Evolutionary conservation across 2,113 vertebrate genomes (phyloP), one percentile per base, ranked within the genome.

Genomic region (Pogonocichla stellata): DNA sequence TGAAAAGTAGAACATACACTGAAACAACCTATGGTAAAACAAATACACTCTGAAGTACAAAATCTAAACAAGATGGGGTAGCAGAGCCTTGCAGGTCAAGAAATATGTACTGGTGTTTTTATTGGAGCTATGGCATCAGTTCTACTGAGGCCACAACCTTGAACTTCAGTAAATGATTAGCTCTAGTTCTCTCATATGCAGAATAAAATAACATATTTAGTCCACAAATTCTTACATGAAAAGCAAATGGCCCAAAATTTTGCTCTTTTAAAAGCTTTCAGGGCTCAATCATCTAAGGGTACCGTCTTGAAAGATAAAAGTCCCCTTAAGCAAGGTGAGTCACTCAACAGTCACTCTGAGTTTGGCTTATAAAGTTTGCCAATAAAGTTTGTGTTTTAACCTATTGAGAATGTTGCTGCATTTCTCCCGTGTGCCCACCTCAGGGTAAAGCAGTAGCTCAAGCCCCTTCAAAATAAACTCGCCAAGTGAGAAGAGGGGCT

Each of bases 371-470:
- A 19, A 58, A 81, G 18, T 40, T 58, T 40, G 36, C 43, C 43
- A 81, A 18, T 19, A 4, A 40, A 81, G 29, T 34, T 15, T 50
- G 34, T 3, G 19, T 50, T 70, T 60, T 50, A 58, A 50, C 18
- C 19, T 28, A 19, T 24, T 42, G 14, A 60, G 24, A 23, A 42
- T 7, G 8, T 28, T 42, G 18, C 11, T 42, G 19, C 29, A 23
- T 40, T 70, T 70, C 24, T 70, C 24, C 29, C 0, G 0, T 28
- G 29, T 6, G 4, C 5, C 54, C 19, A 24, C 12, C 24, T 70
- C 19, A n/a, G 29, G 29, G 14, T 47, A 56, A 54, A 33, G 28
- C 3, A 47, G 50, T 13, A 65, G 29, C 40, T 74, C 40, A 24
- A n/a, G 19, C 4, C 50, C 15, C 23, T 47, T 47, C 23, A 29